Evolutionary conservation across 2,888 invertebrate genomes (phyloP), one percentile per base, ranked within the genome.

Genomic region (Fragum sueziense): DNA sequence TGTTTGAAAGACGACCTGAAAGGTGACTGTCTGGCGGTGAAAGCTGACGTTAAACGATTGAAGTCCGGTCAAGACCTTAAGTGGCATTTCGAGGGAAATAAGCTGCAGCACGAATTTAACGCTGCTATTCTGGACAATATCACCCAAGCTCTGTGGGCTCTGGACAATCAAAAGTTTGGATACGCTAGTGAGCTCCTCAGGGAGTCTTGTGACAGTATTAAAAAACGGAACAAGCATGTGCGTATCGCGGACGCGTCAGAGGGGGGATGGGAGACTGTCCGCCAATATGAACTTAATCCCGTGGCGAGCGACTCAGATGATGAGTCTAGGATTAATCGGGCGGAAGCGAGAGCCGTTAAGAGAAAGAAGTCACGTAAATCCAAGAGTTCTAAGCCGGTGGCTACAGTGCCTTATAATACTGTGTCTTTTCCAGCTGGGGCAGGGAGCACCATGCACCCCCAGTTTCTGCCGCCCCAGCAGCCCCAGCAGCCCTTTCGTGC

Each of bases 231-330:
- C 27, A 47, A 68, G 68, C 68, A 47, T 68, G 25, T 79, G 20
- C 51, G 61, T 11, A 67, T 75, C 11, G 82, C 82, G 4, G 76
- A 82, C 29, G 52, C 68, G 1, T 76, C 71, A 0, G 71, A 79
- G 22, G 73, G 71, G 0, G 74, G 76, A 7, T 79, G 74, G 79
- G 71, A 79, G 7, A 73, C 76, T 0, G 76, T 73, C 6, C 22
- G 59, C 0, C 61, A 82, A 22, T 79, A 82, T 34, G 47, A 51
- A 29, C 11, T 34, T 20, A 70, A 79, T 17, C 77, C 76, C 0
- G 31, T 78, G 20, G 81, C 78, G 9, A 57, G 41, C 27, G 75
- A 81, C 41, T 72, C 65, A 7, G 82, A 79, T 1, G 79, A 76
- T 25, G 79, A 76, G 25, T 20, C 57, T 0, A 62, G 70, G 37